Base-by-base conservation (phyloP, 2,888 invertebrate species). In the Aphidoletes aphidimyza region DNA sequence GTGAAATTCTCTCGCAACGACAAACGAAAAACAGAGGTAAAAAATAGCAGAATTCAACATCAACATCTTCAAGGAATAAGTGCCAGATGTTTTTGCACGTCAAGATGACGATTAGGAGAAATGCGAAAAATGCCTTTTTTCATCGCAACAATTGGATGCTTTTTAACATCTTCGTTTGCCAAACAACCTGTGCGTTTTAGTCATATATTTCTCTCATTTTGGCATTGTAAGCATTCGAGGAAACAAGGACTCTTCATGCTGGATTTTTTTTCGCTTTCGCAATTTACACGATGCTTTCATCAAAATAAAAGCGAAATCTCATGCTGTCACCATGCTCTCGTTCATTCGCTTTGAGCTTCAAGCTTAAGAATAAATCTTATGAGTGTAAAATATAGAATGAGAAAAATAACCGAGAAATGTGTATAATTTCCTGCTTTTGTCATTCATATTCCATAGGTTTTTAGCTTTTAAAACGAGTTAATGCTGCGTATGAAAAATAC, bases 81-180 rank as follows among this genome's bases (percentile, higher is more conserved):
- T 69, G 69, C 69, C 69, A 69, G 69, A 69, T 69, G 69, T 69
- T 14, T 30, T 69, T 69, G n/a, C 69, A 69, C 34, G 69, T 69
- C 69, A 69, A 69, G 69, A 69, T 69, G 69, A 69, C 69, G 26
- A 69, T 69, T 69, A 69, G 69, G 17, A 34, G 30, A 69, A 69
- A 54, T 54, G 47, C 22, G 54, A 22, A 22, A 54, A 54, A 69
- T 69, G 69, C 69, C 69, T 69, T 69, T 42, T 69, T 69, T 34
- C 26, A 30, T 69, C 69, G 69, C 69, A 69, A 34, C 69, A 69
- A 69, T 69, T 69, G 69, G 69, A 69, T 69, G 26, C 69, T 69
- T 69, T 69, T 34, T 34, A 69, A 30, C 11, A 11, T 11, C 30
- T n/a, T 69, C 69, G 69, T 54, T 54, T 54, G 54, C 54, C 69